Evolutionary conservation across 1,140 invertebrate species (phyloP).

Genomic region (Agrypnia vestita): DNA sequence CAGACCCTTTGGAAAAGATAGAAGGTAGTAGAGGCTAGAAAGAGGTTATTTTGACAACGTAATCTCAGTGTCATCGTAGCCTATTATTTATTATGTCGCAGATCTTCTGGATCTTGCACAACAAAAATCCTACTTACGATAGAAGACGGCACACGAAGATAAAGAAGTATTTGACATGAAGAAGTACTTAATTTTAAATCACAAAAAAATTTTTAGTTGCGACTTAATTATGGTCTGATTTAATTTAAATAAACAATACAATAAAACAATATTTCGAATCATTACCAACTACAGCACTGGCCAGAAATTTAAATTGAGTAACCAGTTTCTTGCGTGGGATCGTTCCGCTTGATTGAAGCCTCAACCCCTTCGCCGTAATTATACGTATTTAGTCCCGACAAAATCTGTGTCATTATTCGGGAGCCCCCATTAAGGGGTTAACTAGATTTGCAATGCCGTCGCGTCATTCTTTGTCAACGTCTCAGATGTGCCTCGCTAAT

Average conservation of each 20-base stretch:
- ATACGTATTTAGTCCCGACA: constrained; percentile 40
- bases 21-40: too few species aligned
- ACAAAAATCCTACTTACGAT: too few species aligned
- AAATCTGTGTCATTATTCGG: constrained; percentile 13
- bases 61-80: too few species aligned
- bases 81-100: too few species aligned
- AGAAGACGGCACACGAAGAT: too few species aligned
- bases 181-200: background rate
- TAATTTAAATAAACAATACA: too few species aligned
- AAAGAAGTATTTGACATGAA: too few species aligned
- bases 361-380: constrained; percentile 38
- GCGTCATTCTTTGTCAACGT: constrained; percentile 25
- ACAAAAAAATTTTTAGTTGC: background rate
- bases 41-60: too few species aligned
- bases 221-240: too few species aligned
- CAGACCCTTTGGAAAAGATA: too few species aligned
- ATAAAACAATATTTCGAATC: background rate
- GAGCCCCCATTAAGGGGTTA: constrained; percentile 31
- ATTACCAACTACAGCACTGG: background rate
- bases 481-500: constrained; percentile 33
- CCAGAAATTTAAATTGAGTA: constrained; percentile 22
- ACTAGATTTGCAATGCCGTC: constrained; percentile 28
- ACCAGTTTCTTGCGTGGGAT: constrained; percentile 19
- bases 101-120: too few species aligned
- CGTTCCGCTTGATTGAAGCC: constrained; percentile 38